A percentile compares a stretch with the other conserved stretches of the same genome.
Conservation (phyloP, 2,113 vertebrate genomes). For the Aptenodytes patagonicus region DNA sequence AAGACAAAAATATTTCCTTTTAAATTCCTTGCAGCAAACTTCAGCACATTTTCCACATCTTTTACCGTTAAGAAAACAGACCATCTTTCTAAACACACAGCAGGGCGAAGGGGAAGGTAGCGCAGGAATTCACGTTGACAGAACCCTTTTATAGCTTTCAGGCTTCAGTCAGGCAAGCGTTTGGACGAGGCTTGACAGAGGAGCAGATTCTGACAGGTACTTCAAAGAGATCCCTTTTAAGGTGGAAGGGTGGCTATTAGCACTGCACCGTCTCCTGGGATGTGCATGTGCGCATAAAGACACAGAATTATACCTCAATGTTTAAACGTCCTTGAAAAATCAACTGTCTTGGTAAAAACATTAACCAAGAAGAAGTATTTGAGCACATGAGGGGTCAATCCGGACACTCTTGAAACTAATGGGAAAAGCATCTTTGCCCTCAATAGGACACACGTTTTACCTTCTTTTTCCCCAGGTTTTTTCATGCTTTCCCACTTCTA, state of each 20-base stretch:
- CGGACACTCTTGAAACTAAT: background rate
- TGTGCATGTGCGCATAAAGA: accelerated
- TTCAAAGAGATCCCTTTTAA: background rate
- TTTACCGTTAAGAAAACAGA: slow-evolving; percentile 8
- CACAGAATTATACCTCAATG: background rate
- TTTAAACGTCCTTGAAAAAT: background rate
- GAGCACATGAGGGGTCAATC: background rate
- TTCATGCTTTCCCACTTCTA: background rate
- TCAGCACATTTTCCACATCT: background rate
- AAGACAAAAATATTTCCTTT: slow-evolving; percentile 55
- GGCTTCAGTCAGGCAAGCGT: background rate
- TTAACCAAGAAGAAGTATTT: background rate
- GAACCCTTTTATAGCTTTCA: background rate
- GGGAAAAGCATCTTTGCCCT: background rate
- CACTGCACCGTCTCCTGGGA: background rate
- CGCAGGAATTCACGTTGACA: background rate
- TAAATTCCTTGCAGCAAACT: slow-evolving; percentile 28
- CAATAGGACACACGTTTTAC: background rate
- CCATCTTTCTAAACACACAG: background rate
- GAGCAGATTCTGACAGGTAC: background rate
- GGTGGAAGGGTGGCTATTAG: background rate
- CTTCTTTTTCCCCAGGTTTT: background rate
- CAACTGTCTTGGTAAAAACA: background rate
- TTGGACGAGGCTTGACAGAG: background rate
- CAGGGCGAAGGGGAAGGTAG: background rate